Evolutionary conservation across 1,140 invertebrate genomes (phyloP).

Genomic region (Trissolcus basalis): DNA sequence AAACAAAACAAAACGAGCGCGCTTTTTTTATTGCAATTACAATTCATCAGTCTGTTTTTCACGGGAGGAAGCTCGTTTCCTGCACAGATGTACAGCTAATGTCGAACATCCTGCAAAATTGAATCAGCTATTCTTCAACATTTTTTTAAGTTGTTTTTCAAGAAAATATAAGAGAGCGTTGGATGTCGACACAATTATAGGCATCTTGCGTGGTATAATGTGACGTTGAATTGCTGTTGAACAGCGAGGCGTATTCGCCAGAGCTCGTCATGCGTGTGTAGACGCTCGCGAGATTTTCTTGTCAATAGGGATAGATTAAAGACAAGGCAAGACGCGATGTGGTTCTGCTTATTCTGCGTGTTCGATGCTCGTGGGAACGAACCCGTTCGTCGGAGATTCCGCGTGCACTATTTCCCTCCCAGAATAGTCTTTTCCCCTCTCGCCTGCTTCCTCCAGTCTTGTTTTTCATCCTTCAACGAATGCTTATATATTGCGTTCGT

Average conservation of each 20-base stretch:
- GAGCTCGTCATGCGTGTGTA: conserved; percentile 44
- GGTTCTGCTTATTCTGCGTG: conserved; percentile 55
- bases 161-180: not conserved
- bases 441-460: conserved; percentile 28
- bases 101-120: conserved; percentile 8
- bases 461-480: conserved; percentile 42
- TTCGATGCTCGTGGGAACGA: conserved; percentile 58
- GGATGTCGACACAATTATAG: conserved; percentile 33
- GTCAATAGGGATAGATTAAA: conserved; percentile 52
- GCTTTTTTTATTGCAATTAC: conserved; percentile 1
- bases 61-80: conserved; percentile 18
- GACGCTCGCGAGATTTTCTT: conserved; percentile 53
- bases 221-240: conserved; percentile 41
- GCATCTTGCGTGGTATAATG: conserved; percentile 32
- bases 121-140: conserved; percentile 23
- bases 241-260: conserved; percentile 33
- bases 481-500: conserved; percentile 42
- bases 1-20: not conserved
- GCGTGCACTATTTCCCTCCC: conserved; percentile 48
- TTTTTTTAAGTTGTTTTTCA: conserved; percentile 4
- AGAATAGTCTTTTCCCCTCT: conserved; percentile 40
- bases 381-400: conserved; percentile 21
- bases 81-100: conserved; percentile 3
- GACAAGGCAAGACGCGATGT: conserved; percentile 55
- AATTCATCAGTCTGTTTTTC: conserved; percentile 8